Evolutionary conservation across 2,113 vertebrate genomes (phyloP), one percentile per base, ranked within the genome.

Genomic region (Drymodes brunneopygia): DNA sequence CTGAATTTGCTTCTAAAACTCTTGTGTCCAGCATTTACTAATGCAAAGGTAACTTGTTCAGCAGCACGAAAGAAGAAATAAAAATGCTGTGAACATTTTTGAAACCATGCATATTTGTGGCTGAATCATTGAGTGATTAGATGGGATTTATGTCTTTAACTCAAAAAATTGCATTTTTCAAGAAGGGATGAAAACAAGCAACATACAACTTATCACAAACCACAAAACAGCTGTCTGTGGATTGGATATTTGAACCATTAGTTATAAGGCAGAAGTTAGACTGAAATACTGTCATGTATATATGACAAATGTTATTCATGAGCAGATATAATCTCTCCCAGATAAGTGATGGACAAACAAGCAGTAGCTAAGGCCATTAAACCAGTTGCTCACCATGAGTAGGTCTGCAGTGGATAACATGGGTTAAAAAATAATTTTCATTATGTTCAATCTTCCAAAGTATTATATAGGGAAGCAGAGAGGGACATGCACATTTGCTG

Each of bases 401-500:
- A 40, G 7, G 11, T 53, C 57, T 82, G 21, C 6, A 18, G 54
- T 35, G 21, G 15, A 29, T 36, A 64, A 69, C 3, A 14, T 5
- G 10, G 21, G 7, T 72, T 79, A 53, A 60, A 53, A 60, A 40
- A 67, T 24, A 0, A 1, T 36, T 82, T 82, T 53, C 33, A 44
- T 60, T 22, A 42, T 10, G 11, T 21, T 47, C 33, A 27, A 1
- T 51, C 29, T 67, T 75, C 27, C 33, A 23, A 58, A 35, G 9
- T 48, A 27, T 62, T 38, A 7, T 42, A 12, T 5, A 12, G 10
- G 27, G 33, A 88, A 58, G 31, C 28, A 44, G 31, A 81, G 19
- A 36, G 24, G 22, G 31, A 31, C 5, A 10, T 0, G 0, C 1
- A 20, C 12, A 45, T 75, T 22, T 79, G 13, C 28, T 86, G 19